phyloP scores from a whole-genome alignment of 2,113 vertebrate genomes.

The Reinhardtius hippoglossoides region DNA sequence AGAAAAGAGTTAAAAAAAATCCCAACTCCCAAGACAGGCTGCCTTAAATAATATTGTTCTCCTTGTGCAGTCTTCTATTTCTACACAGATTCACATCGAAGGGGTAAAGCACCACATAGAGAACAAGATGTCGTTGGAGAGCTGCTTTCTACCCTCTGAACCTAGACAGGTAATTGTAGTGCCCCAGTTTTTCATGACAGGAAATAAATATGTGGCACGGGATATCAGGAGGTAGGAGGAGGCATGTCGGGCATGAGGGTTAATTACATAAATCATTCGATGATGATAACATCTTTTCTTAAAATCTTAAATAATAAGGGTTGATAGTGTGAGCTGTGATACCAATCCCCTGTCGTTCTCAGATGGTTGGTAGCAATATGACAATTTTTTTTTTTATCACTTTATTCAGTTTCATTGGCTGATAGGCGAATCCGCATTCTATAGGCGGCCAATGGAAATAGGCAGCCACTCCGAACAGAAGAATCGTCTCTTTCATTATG shows the following conservation, averaged over 20 bases:
- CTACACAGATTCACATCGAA: constrained; percentile 73
- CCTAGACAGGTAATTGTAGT: constrained; percentile 41
- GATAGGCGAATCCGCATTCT: constrained; percentile 54
- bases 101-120: constrained; percentile 66
- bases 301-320: constrained; percentile 59
- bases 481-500: constrained; percentile 62
- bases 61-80: constrained; percentile 71
- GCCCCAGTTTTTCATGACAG: constrained; percentile 62
- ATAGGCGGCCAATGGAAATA: constrained; percentile 61
- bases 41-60: constrained; percentile 68
- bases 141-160: constrained; percentile 63
- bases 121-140: constrained; percentile 64
- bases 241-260: constrained; percentile 75
- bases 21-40: constrained; percentile 47
- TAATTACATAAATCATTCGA: constrained; percentile 73
- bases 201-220: constrained; percentile 80
- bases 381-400: constrained; percentile 8
- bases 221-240: constrained; percentile 76
- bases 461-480: constrained; percentile 61
- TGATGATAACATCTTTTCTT: constrained; percentile 63
- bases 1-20: constrained; percentile 11
- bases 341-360: constrained; percentile 49
- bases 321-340: constrained; percentile 58
- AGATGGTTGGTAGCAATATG: constrained; percentile 75
- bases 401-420: constrained; percentile 59